A percentile compares a stretch with the other conserved stretches of the same genome.
These are phyloP conservation scores for Novumbra hubbsi DNA, from an alignment of 2,797 vertebrate genomes.

Conservation along the genomic window DNA sequence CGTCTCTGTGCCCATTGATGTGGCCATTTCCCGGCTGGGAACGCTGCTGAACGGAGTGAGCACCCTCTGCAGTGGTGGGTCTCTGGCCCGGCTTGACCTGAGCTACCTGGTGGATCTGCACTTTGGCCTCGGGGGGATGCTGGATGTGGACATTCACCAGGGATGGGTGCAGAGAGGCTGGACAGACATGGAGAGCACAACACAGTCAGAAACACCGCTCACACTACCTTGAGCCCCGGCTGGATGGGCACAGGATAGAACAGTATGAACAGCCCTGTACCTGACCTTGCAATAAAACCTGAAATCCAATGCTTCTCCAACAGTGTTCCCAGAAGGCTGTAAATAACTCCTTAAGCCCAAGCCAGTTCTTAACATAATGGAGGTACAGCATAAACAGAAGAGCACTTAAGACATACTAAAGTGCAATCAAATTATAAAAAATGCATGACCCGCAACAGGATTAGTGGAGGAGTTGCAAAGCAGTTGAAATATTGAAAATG, in stretches of 20 bases:
- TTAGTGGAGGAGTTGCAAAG: constrained; percentile 43
- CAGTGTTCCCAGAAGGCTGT: neutral
- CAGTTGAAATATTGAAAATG: constrained; percentile 60
- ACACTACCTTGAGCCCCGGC: neutral
- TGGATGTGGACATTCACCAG: constrained; percentile 93
- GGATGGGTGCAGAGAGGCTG: constrained; percentile 88
- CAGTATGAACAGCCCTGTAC: neutral
- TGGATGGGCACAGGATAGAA: neutral
- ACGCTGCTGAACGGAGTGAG: constrained; percentile 78
- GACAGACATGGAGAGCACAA: neutral
- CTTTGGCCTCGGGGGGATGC: constrained; percentile 87
- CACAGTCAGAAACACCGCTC: neutral
- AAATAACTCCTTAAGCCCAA: neutral
- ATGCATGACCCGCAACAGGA: constrained; percentile 51
- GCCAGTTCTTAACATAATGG: neutral
- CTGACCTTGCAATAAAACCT: neutral
- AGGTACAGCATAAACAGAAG: neutral
- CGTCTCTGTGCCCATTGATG: constrained; percentile 43
- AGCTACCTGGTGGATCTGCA: constrained; percentile 93
- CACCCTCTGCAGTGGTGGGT: constrained; percentile 70
- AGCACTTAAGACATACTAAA: neutral
- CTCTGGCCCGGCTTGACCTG: constrained; percentile 79
- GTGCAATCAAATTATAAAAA: constrained; percentile 36
- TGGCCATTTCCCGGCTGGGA: constrained; percentile 62
- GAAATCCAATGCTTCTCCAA: neutral